Base-by-base conservation (phyloP, 2,888 invertebrate genomes). In the Vesta saturnalis region DNA sequence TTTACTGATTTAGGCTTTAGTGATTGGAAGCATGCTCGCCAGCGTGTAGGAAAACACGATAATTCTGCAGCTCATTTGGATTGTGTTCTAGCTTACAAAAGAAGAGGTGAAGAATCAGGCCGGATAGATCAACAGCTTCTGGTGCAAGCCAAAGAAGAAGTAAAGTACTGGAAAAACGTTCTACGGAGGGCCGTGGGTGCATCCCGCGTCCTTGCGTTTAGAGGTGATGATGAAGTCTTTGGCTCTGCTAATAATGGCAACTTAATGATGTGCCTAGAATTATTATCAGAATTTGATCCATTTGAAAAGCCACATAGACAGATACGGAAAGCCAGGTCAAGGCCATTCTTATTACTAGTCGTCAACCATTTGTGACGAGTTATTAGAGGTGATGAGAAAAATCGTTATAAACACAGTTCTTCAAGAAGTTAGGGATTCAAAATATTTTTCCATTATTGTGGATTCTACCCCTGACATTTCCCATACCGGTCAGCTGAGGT, bases 211-310 rank as follows among this genome's bases (percentile, higher is more conserved):
- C 58, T 75, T 64, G 63, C 69, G 47, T 70, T 73, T 43, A 62
- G 70, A 67, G 73, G 71, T 57, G 43, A 68, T 14, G 60, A 72
- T 69, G 76, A 80, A 70, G 74, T 56, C 39, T 73, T 80, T 70
- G 73, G 74, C 49, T 64, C 64, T 6, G 22, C 39, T 21, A 54
- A 74, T 39, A 79, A 74, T 73, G 78, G 77, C 47, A 81, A 80
- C 60, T 79, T 73, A 69, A 58, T 77, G 1, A 76, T 76, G 58
- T 43, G 64, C 39, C 16, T 79, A 15, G 78, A 80, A 69, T 63
- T 78, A 14, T 39, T 80, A 19, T 69, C 78, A 12, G 69, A 79
- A 62, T 81, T 76, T 62, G 78, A 80, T 70, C 73, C 76, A 4
- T 80, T 80, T 65, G 47, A 62, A 47, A n/a, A 60, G 69, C 46